Percentiles rank a stretch among this genome's conserved stretches.
phyloP scores from a whole-genome alignment of 2,888 invertebrate genomes.

The Epirrhoe tristata region DNA sequence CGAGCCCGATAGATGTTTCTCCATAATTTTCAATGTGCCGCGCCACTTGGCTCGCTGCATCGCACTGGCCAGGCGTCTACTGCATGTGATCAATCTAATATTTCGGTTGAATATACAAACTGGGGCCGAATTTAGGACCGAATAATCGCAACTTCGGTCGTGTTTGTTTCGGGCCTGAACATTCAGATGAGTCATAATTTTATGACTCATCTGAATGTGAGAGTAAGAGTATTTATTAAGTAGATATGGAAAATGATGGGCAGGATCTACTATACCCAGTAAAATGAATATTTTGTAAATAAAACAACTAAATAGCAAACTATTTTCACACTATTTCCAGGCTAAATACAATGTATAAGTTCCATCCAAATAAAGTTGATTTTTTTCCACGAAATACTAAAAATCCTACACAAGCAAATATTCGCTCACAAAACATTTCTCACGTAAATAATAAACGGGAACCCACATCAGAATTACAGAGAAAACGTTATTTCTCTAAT shows the following conservation, averaged over 20 bases:
- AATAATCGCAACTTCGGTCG: too few relatives aligned
- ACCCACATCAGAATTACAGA: conserved; percentile 44
- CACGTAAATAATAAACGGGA: conserved; percentile 27
- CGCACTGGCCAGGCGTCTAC: background rate
- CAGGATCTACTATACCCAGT: too few relatives aligned
- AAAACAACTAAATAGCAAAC: too few relatives aligned
- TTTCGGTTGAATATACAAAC: too few relatives aligned
- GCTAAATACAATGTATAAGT: background rate
- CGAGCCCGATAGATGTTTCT: conserved; percentile 43
- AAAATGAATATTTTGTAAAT: too few relatives aligned
- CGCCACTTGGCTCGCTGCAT: conserved; percentile 11
- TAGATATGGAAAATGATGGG: too few relatives aligned
- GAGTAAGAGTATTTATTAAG: too few relatives aligned
- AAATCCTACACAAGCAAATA: conserved; percentile 9
- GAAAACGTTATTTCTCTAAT: conserved; percentile 45
- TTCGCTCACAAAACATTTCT: conserved; percentile 15
- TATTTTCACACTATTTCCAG: background rate
- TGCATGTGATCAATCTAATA: too few relatives aligned
- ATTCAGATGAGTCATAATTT: too few relatives aligned
- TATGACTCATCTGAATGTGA: too few relatives aligned
- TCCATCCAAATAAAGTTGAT: background rate
- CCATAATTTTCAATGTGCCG: conserved; percentile 25
- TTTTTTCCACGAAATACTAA: background rate
- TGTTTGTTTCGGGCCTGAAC: too few relatives aligned
- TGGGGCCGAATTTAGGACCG: too few relatives aligned